A percentile compares a stretch with the other conserved stretches of the same genome.
Conservation (phyloP, 2,113 vertebrate species). For the Mellivora capensis region DNA sequence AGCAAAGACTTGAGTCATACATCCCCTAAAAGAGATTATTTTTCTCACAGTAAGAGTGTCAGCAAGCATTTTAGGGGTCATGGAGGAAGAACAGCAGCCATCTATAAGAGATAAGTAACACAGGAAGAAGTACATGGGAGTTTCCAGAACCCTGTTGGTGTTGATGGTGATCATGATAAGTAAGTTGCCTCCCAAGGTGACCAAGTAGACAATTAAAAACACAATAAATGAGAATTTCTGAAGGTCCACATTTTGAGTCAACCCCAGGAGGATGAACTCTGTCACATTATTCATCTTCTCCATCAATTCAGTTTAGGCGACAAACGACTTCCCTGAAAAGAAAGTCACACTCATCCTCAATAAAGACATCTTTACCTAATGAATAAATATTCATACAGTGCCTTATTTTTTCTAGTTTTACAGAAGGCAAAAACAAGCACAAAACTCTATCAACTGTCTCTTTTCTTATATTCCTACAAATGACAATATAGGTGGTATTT, state of each 20-base stretch:
- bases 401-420: background rate
- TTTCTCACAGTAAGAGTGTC: slow-evolving; percentile 36
- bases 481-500: background rate
- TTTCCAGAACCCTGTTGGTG: background rate
- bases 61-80: slow-evolving; percentile 40
- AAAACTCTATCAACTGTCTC: background rate
- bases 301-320: background rate
- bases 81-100: slow-evolving; percentile 33
- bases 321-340: background rate
- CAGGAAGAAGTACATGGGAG: slow-evolving; percentile 61
- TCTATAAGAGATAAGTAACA: slow-evolving; percentile 33
- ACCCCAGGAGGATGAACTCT: slow-evolving; percentile 65
- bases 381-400: background rate
- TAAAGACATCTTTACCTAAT: background rate
- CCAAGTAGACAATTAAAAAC: slow-evolving; percentile 61
- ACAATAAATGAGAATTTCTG: slow-evolving; percentile 56
- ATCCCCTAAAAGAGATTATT: slow-evolving; percentile 41
- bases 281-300: slow-evolving; percentile 46
- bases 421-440: background rate
- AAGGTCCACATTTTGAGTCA: slow-evolving; percentile 42
- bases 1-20: slow-evolving; percentile 53
- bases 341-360: background rate
- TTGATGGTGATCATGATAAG: slow-evolving; percentile 21
- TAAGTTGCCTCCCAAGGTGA: slow-evolving; percentile 61
- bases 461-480: background rate